These are phyloP conservation scores for Atrina japonica DNA, from an alignment of 2,888 invertebrate genomes.

Conservation along the genomic window DNA sequence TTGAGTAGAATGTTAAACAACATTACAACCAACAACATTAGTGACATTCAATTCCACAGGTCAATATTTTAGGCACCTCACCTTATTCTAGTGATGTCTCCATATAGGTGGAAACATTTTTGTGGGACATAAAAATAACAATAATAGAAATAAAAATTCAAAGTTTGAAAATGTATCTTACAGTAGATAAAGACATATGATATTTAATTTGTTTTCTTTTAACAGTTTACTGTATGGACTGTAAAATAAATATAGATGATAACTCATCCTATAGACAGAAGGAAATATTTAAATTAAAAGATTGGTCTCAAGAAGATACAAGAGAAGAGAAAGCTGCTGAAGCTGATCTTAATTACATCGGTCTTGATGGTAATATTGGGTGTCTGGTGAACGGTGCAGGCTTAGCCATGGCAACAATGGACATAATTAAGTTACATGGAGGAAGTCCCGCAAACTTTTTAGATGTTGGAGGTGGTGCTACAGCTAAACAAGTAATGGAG, in stretches of 20 bases:
- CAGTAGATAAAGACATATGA: too few species aligned
- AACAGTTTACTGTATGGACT: constrained; percentile 94
- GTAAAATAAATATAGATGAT: constrained; percentile 97
- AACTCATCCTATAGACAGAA: constrained; percentile 96
- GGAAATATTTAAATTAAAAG: constrained; percentile 89
- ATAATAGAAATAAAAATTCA: too few species aligned
- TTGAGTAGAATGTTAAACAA: too few species aligned
- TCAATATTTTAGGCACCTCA: too few species aligned
- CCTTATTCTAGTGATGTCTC: too few species aligned
- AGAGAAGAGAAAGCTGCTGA: constrained; percentile 95
- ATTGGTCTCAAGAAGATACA: constrained; percentile 95
- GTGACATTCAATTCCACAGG: too few species aligned
- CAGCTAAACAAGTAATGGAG: constrained; percentile 93
- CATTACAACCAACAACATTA: too few species aligned
- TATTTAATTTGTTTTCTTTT: too few species aligned
- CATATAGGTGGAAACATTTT: too few species aligned
- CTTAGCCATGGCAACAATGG: constrained; percentile 99
- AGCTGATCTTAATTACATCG: constrained; percentile 95
- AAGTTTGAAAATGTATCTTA: too few species aligned
- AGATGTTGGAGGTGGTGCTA: constrained; percentile 97
- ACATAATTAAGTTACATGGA: constrained; percentile 97
- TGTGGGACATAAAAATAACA: too few species aligned
- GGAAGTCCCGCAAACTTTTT: constrained; percentile 98
- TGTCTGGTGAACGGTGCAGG: constrained; percentile 98
- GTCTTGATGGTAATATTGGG: constrained; percentile 95